Percentiles rank a stretch among this genome's conserved stretches.
These are phyloP conservation scores for Bombus waltoni DNA, from an alignment of 1,140 invertebrate species.

Conservation along the genomic window DNA sequence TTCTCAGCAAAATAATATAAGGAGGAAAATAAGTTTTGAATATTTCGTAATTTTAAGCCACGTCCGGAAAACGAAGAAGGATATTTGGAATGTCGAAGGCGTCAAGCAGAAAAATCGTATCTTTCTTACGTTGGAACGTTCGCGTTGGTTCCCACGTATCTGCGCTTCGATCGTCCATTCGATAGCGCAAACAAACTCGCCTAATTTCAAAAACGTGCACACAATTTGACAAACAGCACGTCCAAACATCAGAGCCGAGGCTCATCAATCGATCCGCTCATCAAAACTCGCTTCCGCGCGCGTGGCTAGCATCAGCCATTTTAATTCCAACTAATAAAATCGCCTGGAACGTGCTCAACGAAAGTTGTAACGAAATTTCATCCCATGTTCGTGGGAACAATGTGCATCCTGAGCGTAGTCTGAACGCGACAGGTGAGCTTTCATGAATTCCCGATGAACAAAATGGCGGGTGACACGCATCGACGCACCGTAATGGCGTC, in stretches of 20 bases:
- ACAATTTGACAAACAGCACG: conserved; percentile 4
- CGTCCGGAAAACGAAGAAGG: too few species aligned
- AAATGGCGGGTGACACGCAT: background rate
- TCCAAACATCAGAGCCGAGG: conserved; percentile 1
- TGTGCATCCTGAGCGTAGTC: background rate
- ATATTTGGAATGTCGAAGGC: too few species aligned
- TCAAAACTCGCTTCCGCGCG: conserved; percentile 3
- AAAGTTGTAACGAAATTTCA: conserved; percentile 13
- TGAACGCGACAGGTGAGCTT: background rate
- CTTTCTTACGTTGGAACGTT: background rate
- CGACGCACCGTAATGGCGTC: background rate
- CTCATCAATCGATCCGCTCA: conserved; percentile 25
- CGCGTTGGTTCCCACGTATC: background rate
- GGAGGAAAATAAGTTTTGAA: background rate
- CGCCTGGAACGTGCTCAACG: background rate
- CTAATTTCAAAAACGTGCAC: conserved; percentile 8
- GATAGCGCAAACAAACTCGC: background rate
- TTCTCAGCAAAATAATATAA: background rate
- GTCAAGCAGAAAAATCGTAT: background rate
- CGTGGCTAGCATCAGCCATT: conserved; percentile 1
- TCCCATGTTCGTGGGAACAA: background rate
- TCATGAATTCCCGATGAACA: background rate
- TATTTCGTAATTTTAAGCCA: too few species aligned
- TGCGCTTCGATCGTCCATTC: background rate
- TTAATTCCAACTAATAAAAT: conserved; percentile 23